Conservation (phyloP, 2,888 invertebrate species). For the Pachycephus smyrnensis region DNA sequence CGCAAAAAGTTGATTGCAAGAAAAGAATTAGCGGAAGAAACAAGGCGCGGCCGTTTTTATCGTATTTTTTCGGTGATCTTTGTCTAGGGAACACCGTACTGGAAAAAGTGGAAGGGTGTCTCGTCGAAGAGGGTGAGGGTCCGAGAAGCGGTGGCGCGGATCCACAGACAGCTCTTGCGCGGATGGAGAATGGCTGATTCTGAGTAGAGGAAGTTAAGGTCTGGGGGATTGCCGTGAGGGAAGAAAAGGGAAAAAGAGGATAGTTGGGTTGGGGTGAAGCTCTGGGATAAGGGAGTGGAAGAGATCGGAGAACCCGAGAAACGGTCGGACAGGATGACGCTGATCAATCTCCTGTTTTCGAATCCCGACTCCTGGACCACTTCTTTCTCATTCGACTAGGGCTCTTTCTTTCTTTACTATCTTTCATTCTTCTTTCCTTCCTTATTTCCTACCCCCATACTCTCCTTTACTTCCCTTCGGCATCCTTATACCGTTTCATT, state of each 20-base stretch:
- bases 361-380: constrained; percentile 36
- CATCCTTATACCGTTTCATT: not conserved
- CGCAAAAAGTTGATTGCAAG: constrained; percentile 51
- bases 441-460: not conserved
- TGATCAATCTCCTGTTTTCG: constrained; percentile 59
- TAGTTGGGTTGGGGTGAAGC: constrained; percentile 6
- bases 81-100: constrained; percentile 33
- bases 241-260: constrained; percentile 24
- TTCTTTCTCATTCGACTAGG: not conserved
- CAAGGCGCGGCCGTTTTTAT: constrained; percentile 37
- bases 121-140: constrained; percentile 27
- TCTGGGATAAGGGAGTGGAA: constrained; percentile 7
- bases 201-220: constrained; percentile 38
- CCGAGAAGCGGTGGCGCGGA: constrained; percentile 48
- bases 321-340: constrained; percentile 56
- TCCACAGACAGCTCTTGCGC: constrained; percentile 51
- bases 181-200: constrained; percentile 56
- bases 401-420: constrained; percentile 24
- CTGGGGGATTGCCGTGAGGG: constrained; percentile 19
- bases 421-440: not conserved
- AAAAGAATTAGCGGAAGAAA: constrained; percentile 59
- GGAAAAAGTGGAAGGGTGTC: constrained; percentile 34
- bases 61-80: constrained; percentile 40
- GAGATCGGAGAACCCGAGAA: constrained; percentile 35
- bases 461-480: not conserved